Evolutionary conservation across 2,113 vertebrate species (phyloP), one percentile per base, ranked within the genome.

Genomic region (Rhea pennata): DNA sequence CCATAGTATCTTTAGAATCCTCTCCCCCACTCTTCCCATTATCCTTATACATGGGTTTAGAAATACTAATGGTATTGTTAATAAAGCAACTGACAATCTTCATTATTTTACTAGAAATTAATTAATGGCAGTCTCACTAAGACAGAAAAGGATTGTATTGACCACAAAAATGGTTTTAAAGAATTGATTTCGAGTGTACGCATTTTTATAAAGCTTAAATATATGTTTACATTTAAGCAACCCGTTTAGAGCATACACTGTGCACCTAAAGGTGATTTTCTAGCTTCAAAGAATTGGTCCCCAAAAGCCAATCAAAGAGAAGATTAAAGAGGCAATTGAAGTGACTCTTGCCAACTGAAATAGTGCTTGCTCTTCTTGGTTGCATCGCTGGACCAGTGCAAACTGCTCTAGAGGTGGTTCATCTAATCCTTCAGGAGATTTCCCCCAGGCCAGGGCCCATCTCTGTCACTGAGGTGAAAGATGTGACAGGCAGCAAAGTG

Each of bases 41-140:
- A 46, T 73, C 27, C 40, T 39, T 74, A 5, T 81, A 27, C 69
- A n/a, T 72, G 24, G 3, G 11, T 56, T 91, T 79, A 82, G 65
- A 95, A 95, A 75, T 78, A 58, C 5, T 44, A 72, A 50, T 75
- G 39, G 13, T 84, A 3, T 62, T 50, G 27, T 69, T 92, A 87
- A 71, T 77, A 77, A 84, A 92, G 51, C 62, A 87, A 16, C 42
- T 92, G 70, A 74, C 61, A 87, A n/a, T 81, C 31, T 71, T 94
- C n/a, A 61, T 88, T 59, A n/a, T 93, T 90, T 92, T 86, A 71
- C 54, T 72, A 75, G 61, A 65, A 64, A 31, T 91, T 91, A 31
- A 51, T 59, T 78, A 20, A 56, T 88, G 51, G 3, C 56, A 71
- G 9, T 86, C 58, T 91, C 39, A 46, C 39, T 59, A 36, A 80